Base-by-base conservation (phyloP, 1,140 invertebrate genomes). In the Wiebesia pumilae region DNA sequence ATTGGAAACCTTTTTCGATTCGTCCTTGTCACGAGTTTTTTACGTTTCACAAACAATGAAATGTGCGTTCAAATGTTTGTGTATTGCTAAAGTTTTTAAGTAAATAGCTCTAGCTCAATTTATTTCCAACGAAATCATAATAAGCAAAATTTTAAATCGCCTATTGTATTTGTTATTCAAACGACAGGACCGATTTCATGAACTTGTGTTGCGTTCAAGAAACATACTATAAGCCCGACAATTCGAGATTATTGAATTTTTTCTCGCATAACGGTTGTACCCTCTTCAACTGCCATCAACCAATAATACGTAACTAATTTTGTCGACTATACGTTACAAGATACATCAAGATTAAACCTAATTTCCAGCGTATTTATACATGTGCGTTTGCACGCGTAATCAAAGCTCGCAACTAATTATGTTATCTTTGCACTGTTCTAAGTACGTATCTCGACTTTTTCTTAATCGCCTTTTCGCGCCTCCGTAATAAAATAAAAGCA, bases 1-100 rank as follows among this genome's bases (percentile, higher is more conserved):
- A 73, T 73, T 73, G 33, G 35, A 73, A 75, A 33, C 71, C 71
- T 75, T 40, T 75, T 75, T 40, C 9, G 71, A 33, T 38, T 75
- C 38, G 38, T 75, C 35, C 71, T 75, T 75, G n/a, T 33, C 14
- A 47, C 43, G 14, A 47, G 43, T 47, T 47, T 47, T 47, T 47
- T 47, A 47, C 43, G 43, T 47, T 14, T 7, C 43, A 14, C 43
- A n/a, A 47, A 47, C 43, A 47, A 47, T 47, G 43, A 47, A 47
- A 47, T 47, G 14, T 14, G 14, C 6, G 14, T 47, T 47, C 14
- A 47, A 47, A 47, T 47, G 43, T 14, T 6, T 14, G 43, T 47
- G 43, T 47, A 47, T 47, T 47, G 43, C 14, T 47, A 47, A 47
- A 47, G 14, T 47, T 47, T 47, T 47, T 47, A 14, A 47, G 6